These are phyloP conservation scores for Micronycteris hirsuta DNA, from an alignment of 2,113 vertebrate species.

Conservation along the genomic window DNA sequence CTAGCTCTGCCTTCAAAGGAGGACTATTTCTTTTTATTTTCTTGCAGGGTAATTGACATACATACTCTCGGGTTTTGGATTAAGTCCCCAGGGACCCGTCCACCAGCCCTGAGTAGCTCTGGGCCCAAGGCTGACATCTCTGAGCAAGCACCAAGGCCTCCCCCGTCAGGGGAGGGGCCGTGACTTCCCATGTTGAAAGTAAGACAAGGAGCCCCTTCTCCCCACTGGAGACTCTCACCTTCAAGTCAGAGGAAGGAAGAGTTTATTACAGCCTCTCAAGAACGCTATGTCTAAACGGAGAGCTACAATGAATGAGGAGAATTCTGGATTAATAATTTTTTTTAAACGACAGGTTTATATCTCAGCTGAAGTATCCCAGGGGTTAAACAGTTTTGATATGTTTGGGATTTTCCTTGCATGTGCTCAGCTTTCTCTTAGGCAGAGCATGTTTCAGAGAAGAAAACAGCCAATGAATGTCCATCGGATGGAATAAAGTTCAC, in stretches of 20 bases:
- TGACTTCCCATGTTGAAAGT: fast-evolving
- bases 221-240: background rate
- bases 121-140: background rate
- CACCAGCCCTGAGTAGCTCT: background rate
- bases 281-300: background rate
- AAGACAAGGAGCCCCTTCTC: background rate
- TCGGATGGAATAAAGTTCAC: background rate
- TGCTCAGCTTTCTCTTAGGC: background rate
- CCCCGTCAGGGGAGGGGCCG: too few relatives aligned
- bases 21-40: background rate
- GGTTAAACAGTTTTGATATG: background rate
- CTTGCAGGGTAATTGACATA: background rate
- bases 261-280: background rate
- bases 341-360: background rate
- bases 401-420: background rate
- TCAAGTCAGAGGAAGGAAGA: background rate
- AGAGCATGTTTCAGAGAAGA: background rate
- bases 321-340: background rate
- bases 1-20: background rate
- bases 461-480: background rate
- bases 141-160: fast-evolving
- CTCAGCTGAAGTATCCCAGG: background rate
- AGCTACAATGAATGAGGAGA: background rate
- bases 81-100: background rate
- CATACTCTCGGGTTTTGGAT: background rate